Conservation (phyloP, 2,113 vertebrate genomes). For the Sinosuthora webbiana region DNA sequence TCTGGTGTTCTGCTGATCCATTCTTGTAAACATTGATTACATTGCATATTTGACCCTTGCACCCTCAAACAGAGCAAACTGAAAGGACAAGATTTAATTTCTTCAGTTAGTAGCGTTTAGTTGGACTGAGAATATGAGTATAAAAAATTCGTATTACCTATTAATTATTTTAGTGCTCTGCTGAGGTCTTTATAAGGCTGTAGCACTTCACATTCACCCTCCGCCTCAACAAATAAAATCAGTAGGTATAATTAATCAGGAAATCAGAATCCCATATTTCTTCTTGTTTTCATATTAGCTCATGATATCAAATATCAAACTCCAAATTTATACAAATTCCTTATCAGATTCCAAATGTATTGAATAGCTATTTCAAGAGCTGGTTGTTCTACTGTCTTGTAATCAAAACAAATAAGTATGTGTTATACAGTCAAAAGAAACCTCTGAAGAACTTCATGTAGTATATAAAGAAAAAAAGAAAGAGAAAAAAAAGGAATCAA, state of each 20-base stretch:
- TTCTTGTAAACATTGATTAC: background rate
- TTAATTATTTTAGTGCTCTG: background rate
- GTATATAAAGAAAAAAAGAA: background rate
- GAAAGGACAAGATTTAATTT: background rate
- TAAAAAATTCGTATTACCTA: background rate
- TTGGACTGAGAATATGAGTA: background rate
- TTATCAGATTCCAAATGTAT: background rate
- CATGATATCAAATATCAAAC: background rate
- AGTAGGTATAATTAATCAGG: background rate
- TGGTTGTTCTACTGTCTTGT: background rate
- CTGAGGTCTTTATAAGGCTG: background rate
- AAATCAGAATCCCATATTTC: background rate
- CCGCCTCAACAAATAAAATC: background rate
- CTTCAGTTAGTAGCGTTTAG: background rate
- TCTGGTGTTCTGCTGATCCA: background rate
- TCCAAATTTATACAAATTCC: too few relatives aligned
- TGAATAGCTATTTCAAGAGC: background rate
- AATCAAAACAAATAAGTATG: background rate
- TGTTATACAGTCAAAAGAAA: background rate
- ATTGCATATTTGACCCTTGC: background rate
- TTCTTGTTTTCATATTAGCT: background rate
- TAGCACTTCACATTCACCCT: background rate
- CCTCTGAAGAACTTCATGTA: background rate
- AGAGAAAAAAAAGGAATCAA: fast-evolving
- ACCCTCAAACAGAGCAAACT: background rate